Base-by-base conservation (phyloP, 2,888 invertebrate genomes). In the Ecliptopera silaceata region DNA sequence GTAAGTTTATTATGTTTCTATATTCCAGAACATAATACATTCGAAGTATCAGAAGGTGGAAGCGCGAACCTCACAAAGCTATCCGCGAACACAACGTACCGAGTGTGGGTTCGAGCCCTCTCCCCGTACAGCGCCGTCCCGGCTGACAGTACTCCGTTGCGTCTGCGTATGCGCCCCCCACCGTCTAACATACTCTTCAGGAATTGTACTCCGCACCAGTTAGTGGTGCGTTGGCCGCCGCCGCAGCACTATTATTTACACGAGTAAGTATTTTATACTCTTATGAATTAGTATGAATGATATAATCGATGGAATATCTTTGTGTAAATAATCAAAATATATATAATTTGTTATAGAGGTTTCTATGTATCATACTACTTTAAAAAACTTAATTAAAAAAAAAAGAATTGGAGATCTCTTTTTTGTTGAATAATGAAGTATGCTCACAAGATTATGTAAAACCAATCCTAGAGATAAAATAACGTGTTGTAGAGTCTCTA, bases 81-180 rank as follows among this genome's bases (percentile, higher is more conserved):
- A 12, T 82, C 93, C 1, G 95, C 95, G 0, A 94, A 93, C 66
- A 95, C 94, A 46, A 92, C 91, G 4, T 98, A 96, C 78, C 86
- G 88, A 4, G 93, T 97, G 36, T 96, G 95, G 93, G 94, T 96
- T 32, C 92, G 95, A 39, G 96, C 96, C 1, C 95, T 94, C 69
- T 95, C 96, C 1, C 92, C 93, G 47, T 93, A 94, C 69, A 94
- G 92, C 55, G 88, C 93, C 1, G 93, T 93, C 20, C 66, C 73
- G 49, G 95, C 93, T 1, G 93, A 94, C 69, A 96, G 95, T 62
- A 82, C 89, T 1, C 86, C 87, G 13, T 86, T 95, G 5, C 82
- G 88, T 6, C 92, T 96, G 15, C 92, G 90, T 45, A 97, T 97
- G 12, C 96, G 93, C 76, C 93, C 95, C 0, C 93, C 94, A 63